Evolutionary conservation across 2,113 vertebrate genomes (phyloP).

Genomic region (Aldabrachelys gigantea): DNA sequence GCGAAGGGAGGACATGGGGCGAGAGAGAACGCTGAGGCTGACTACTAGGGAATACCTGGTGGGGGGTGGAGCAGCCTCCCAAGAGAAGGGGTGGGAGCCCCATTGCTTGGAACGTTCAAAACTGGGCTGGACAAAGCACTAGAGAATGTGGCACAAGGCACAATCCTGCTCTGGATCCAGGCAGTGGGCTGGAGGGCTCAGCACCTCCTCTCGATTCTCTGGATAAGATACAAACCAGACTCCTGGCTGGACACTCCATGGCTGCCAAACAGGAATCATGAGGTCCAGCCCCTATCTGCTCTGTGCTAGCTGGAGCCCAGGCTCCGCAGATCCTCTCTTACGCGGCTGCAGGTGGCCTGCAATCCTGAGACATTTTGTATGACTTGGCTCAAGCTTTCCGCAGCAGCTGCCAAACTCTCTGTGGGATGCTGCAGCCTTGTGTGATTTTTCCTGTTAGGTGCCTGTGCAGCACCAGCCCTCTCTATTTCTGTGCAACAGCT

Average conservation of each 20-base stretch:
- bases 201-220: not conserved
- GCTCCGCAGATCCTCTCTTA: constrained; percentile 23
- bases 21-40: not conserved
- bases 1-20: not conserved
- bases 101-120: not conserved
- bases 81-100: not conserved
- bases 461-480: not conserved
- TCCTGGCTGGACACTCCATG: not conserved
- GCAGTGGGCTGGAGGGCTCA: not conserved
- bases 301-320: not conserved
- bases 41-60: no score
- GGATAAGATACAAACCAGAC: not conserved
- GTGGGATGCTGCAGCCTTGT: not conserved
- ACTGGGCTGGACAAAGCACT: not conserved
- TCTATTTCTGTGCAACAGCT: not conserved
- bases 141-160: not conserved
- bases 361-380: constrained; percentile 11
- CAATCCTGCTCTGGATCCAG: no score
- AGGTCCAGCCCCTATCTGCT: not conserved
- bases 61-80: not conserved
- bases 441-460: not conserved
- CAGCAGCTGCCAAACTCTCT: constrained; percentile 20
- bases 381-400: not conserved
- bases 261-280: fast-evolving
- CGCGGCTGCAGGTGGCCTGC: not conserved